Base-by-base conservation (phyloP, 2,888 invertebrate species). In the Hermaeophaga mercurialis region DNA sequence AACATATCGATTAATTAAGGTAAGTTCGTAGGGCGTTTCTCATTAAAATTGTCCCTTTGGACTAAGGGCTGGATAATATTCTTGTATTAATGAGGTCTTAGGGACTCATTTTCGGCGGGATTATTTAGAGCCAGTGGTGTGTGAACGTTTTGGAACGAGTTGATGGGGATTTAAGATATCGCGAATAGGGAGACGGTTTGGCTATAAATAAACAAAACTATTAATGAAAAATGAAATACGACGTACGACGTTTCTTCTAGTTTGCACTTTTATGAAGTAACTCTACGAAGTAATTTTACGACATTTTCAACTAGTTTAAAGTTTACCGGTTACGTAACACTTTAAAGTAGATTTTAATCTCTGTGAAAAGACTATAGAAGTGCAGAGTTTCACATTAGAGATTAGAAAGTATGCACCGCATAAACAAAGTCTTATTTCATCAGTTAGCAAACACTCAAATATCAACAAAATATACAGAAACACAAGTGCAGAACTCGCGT, bases 31-130 rank as follows among this genome's bases (percentile, higher is more conserved):
- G 41, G 43, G 43, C 43, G 43, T 43, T 41, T 41, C 34, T 50
- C 50, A 50, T 50, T 50, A 41, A 50, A 50, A 50, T 31, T 50
- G 50, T 50, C 50, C 50, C 50, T 50, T 50, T 50, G 50, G 43
- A 50, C 50, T 41, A 9, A 22, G 26, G 43, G 15, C 22, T 14
- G 50, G 43, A 50, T 50, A 34, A 43, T 50, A 50, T 50, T 49
- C 50, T 34, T 43, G 50, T 43, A 41, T 50, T 50, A 50, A 50
- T 50, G 50, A 50, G 50, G 39, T 50, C 50, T 41, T 22, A 41
- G 41, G 50, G 50, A 50, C 33, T 43, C 43, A 43, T 43, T 50
- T 43, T 41, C 41, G 50, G 14, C 6, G 22, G 33, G 33, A 50
- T 50, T 50, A 50, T 50, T 43, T 17, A 43, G 50, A 43, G 12